A percentile compares a stretch with the other conserved stretches of the same genome.
These are phyloP conservation scores for Heliconius hermathena DNA, from an alignment of 1,140 invertebrate genomes.

Conservation along the genomic window DNA sequence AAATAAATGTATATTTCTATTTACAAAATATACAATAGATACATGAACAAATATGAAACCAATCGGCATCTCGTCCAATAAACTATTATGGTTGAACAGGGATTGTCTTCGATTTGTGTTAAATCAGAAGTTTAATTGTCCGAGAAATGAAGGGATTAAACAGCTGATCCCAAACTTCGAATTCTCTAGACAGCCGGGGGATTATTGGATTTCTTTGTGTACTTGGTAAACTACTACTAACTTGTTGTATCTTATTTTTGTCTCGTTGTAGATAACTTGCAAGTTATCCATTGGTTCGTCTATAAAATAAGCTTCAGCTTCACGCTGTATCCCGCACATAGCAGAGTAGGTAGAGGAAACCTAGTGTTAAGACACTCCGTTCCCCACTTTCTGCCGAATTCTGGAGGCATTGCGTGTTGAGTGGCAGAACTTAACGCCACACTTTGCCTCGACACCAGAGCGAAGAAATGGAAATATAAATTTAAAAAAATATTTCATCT, in stretches of 20 bases:
- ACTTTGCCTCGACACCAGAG: too few relatives aligned
- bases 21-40: background rate
- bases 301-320: too few relatives aligned
- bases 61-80: conserved; percentile 28
- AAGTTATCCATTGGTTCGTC: background rate
- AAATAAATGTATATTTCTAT: background rate
- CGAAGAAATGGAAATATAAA: too few relatives aligned
- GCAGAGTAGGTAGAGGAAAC: too few relatives aligned
- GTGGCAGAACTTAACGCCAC: too few relatives aligned
- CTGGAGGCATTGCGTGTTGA: too few relatives aligned
- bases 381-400: too few relatives aligned
- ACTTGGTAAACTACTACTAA: conserved; percentile 11
- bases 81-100: conserved; percentile 47
- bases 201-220: conserved; percentile 49
- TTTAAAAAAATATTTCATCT: too few relatives aligned
- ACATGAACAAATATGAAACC: background rate
- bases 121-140: conserved; percentile 76
- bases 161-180: conserved; percentile 53
- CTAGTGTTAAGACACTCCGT: too few relatives aligned
- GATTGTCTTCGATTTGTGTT: conserved; percentile 72
- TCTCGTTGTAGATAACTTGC: background rate
- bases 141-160: conserved; percentile 77
- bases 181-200: conserved; percentile 41
- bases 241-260: conserved; percentile 4
- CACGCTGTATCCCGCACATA: too few relatives aligned